Evolutionary conservation across 2,888 invertebrate species (phyloP).

Genomic region (Xestobium rufovillosum): DNA sequence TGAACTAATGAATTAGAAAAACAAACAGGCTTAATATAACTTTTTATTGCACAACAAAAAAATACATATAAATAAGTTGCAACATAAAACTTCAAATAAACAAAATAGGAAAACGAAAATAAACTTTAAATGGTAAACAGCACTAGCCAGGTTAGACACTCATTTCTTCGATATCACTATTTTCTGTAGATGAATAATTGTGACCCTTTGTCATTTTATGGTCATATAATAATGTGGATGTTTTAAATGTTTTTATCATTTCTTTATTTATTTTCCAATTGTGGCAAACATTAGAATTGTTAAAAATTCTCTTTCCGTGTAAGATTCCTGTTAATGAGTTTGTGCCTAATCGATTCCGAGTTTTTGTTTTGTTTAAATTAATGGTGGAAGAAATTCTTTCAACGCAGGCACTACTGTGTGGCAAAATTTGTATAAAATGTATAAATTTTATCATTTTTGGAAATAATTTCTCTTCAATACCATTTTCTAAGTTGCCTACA

Average conservation of each 20-base stretch:
- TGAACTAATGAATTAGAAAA: no score
- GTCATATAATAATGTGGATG: no score
- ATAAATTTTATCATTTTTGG: constrained; percentile 4
- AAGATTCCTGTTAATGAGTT: constrained; percentile 1
- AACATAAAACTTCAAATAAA: no score
- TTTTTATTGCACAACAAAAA: no score
- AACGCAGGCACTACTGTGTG: constrained; percentile 8
- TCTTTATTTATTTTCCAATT: constrained; percentile 1
- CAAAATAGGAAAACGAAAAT: no score
- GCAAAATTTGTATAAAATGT: constrained; percentile 1
- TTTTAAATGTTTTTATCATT: background rate
- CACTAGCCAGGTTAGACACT: no score
- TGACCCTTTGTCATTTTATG: no score
- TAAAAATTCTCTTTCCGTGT: constrained; percentile 1
- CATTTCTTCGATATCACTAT: no score
- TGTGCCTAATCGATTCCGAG: constrained; percentile 3
- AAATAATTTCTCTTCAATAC: background rate
- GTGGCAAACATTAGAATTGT: background rate
- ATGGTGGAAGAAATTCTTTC: constrained; percentile 3
- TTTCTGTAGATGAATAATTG: no score
- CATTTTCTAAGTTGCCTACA: background rate
- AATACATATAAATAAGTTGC: no score
- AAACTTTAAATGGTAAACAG: no score
- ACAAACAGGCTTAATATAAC: no score
- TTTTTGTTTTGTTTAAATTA: constrained; percentile 8